Base-by-base conservation (phyloP, 2,797 vertebrate genomes). In the Trematomus bernacchii region DNA sequence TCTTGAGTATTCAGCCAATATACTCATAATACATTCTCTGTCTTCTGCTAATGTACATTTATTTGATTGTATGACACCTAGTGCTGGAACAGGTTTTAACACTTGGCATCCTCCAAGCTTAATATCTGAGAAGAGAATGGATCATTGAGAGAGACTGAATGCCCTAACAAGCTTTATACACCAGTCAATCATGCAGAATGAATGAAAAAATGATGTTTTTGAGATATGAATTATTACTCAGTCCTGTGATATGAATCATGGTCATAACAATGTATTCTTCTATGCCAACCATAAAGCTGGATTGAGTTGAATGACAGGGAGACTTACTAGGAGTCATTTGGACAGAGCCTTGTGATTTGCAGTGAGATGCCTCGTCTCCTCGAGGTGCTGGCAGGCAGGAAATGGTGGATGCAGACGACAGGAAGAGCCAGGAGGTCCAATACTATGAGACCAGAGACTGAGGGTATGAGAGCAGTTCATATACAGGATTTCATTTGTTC, bases 401-500 rank as follows among this genome's bases (percentile, higher is more conserved):
- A 58, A 65, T 23, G 12, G 18, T 71, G 50, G 23, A 40, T 14
- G 12, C 33, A 2, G 4, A 2, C 11, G 18, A 54, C 9, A 47
- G 69, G 44, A 66, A 60, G 13, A 10, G 18, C 21, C 27, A 15
- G 9, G 18, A 30, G 37, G 43, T 65, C 23, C 23, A 16, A 1
- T 9, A 16, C 51, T 19, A 43, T 1, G n/a, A 43, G 0, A 30
- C 43, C 59, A 33, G 43, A 51, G 19, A 48, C 46, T 47, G 23
- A 33, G 44, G 10, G 0, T 37, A 37, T 37, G 33, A 27, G 59
- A 63, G 63, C 30, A 54, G 47, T 6, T 33, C 19, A 71, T 80
- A 54, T 1, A 6, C 48, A n/a, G 13, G 21, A 59, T 47, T 73
- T 80, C 1, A 71, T 79, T 74, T 77, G 10, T 55, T 72, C 69